Evolutionary conservation across 2,113 vertebrate genomes (phyloP).

Genomic region (Rhegmatorhina hoffmannsi): DNA sequence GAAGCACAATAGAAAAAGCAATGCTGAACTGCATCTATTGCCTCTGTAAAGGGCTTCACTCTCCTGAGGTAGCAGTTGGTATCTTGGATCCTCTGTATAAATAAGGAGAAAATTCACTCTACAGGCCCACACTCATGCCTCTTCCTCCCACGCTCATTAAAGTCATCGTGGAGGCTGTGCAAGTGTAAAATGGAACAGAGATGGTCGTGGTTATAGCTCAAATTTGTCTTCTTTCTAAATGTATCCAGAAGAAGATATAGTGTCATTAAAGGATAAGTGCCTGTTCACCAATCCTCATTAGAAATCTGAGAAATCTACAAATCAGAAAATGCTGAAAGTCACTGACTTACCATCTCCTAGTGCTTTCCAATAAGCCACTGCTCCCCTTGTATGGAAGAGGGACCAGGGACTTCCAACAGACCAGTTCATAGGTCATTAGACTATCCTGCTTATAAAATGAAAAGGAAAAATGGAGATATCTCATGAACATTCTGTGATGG

Average conservation of each 20-base stretch:
- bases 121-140: background rate
- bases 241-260: background rate
- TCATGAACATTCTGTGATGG: background rate
- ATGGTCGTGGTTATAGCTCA: fast-evolving
- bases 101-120: background rate
- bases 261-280: background rate
- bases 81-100: background rate
- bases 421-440: background rate
- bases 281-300: background rate
- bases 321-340: background rate
- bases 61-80: background rate
- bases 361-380: background rate
- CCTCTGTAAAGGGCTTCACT: background rate
- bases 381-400: background rate
- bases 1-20: slow-evolving; percentile 14
- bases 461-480: background rate
- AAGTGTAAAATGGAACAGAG: background rate
- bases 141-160: background rate
- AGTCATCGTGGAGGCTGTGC: background rate
- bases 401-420: background rate
- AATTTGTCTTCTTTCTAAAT: background rate
- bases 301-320: background rate
- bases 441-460: background rate
- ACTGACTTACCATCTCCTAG: background rate
- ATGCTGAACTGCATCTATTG: slow-evolving; percentile 20